Conservation (phyloP, 2,797 vertebrate species). For the Eptatretus atami region DNA sequence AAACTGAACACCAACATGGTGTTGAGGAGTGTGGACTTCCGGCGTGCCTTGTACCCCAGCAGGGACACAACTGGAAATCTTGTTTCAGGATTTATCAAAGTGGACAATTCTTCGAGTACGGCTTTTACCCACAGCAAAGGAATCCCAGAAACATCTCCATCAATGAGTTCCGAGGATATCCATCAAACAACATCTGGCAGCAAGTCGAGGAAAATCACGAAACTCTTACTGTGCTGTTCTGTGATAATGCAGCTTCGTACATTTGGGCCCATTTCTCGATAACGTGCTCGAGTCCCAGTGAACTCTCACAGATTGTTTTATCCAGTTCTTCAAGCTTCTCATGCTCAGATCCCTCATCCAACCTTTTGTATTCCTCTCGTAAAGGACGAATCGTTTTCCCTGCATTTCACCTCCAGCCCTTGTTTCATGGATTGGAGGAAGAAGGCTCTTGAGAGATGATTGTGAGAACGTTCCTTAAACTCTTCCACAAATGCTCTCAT, state of each 20-base stretch:
- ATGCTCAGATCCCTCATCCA: background rate
- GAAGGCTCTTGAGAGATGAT: background rate
- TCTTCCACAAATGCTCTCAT: background rate
- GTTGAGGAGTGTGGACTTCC: conserved; percentile 10
- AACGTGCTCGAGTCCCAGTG: background rate
- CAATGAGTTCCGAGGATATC: background rate
- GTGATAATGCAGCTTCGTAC: background rate
- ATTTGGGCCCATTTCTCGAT: conserved; percentile 3
- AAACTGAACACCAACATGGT: conserved; percentile 9
- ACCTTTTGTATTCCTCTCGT: background rate
- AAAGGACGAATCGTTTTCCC: background rate
- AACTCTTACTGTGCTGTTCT: background rate
- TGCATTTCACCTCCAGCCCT: background rate
- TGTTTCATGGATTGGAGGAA: background rate
- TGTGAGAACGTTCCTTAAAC: background rate
- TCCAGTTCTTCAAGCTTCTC: background rate
- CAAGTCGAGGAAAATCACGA: background rate
- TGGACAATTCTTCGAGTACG: background rate
- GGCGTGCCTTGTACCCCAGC: conserved; percentile 9
- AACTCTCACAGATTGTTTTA: background rate
- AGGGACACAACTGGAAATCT: background rate
- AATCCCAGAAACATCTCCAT: background rate
- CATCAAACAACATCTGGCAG: background rate
- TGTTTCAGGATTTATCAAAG: background rate
- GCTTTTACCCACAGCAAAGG: background rate